Evolutionary conservation across 2,888 invertebrate species (phyloP), one percentile per base, ranked within the genome.

Genomic region (Calameuta idolon): DNA sequence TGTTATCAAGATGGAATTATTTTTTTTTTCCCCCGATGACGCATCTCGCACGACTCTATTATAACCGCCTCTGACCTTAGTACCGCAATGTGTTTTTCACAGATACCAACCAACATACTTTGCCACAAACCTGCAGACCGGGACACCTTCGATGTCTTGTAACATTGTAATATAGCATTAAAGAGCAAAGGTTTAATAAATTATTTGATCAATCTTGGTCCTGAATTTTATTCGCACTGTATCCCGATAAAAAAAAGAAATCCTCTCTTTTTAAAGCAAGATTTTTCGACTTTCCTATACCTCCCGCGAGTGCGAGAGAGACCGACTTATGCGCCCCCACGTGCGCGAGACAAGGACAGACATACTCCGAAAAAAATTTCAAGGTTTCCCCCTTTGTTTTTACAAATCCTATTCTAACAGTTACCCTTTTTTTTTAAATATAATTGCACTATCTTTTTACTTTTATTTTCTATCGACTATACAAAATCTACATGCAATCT

Each of bases 141-240:
- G 35, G 34, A 77, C 75, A 76, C 73, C 76, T 74, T 79, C 75
- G 80, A 77, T 79, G 73, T 76, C 85, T 85, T 87, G 85, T 86
- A 87, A 87, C 84, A 86, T 87, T 87, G 87, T 87, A 86, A 85
- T 83, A 86, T 87, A 86, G 23, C 71, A 71, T 33, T 71, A 71
- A 84, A 82, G 82, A 82, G 83, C 83, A 84, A 85, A 86, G 83
- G 84, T 88, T 87, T 85, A 87, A 88, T 88, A 87, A 88, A 88
- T 87, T 86, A 85, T 88, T 88, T 87, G 85, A 87, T 87, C 85
- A 87, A 85, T 80, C 81, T 83, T 81, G 82, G 82, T 1, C 9
- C 55, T 55, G 55, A 55, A 55, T 55, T 55, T 55, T 23, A 55
- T 55, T 55, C 1, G 40, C 40, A 23, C 2, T 9, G 0, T 23